Evolutionary conservation across 2,797 vertebrate species (phyloP).

Genomic region (Mormyrops attenuatus): DNA sequence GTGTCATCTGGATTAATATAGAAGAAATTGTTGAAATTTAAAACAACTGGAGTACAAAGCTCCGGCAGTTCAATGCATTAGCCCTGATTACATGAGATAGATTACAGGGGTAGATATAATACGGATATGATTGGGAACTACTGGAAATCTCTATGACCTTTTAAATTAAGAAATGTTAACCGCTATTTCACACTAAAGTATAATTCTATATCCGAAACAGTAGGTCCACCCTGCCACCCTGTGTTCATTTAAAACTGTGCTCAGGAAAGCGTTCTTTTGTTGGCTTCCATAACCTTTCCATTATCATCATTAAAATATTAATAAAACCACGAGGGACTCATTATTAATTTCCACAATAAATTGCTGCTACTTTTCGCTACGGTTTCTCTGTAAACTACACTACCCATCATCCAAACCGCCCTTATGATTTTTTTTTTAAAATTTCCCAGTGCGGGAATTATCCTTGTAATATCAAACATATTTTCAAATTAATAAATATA

Average conservation of each 20-base stretch:
- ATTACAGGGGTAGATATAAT: not conserved
- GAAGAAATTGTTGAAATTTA: not conserved
- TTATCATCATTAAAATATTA: not conserved
- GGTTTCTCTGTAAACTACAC: conserved; percentile 42
- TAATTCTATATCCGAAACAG: not conserved
- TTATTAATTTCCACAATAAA: not conserved
- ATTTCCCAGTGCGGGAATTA: conserved; percentile 11
- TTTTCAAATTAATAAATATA: not conserved
- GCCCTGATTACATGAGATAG: not conserved
- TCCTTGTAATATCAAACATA: conserved; percentile 15
- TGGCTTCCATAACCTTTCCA: not conserved
- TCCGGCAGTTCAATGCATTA: not conserved
- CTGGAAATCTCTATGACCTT: not conserved
- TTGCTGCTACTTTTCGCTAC: not conserved
- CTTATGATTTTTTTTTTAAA: not conserved
- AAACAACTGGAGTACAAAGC: not conserved
- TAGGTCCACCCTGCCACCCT: not conserved
- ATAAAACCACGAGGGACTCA: not conserved
- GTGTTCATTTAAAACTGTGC: not conserved
- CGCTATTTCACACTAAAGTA: not conserved
- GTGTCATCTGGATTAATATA: not conserved
- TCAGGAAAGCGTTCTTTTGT: not conserved
- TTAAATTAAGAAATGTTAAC: not conserved
- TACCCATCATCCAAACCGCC: conserved; percentile 41
- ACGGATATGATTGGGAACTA: not conserved